A percentile compares a stretch with the other conserved stretches of the same genome.
Evolutionary conservation across 2,888 invertebrate species (phyloP).

Genomic region (Apodemia duryi): DNA sequence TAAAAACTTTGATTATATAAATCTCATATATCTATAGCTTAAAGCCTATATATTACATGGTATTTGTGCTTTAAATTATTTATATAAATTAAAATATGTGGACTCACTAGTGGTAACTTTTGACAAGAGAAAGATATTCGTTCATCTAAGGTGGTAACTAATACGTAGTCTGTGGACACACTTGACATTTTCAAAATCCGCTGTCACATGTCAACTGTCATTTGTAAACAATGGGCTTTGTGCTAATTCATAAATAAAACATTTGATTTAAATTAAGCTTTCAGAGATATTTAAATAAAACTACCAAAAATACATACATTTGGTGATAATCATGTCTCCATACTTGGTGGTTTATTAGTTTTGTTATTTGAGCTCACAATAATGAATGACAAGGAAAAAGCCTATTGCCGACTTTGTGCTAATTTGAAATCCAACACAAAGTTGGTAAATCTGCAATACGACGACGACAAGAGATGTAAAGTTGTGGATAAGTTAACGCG

Average conservation of each 20-base stretch:
- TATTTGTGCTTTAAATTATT: no score
- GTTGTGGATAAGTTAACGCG: slow-evolving; percentile 43
- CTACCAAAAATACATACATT: neutral
- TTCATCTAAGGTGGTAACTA: no score
- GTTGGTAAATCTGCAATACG: slow-evolving; percentile 41
- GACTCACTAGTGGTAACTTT: no score
- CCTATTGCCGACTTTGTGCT: slow-evolving; percentile 43
- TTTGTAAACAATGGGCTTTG: slow-evolving; percentile 2
- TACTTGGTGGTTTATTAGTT: neutral
- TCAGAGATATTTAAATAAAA: neutral
- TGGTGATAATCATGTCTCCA: neutral
- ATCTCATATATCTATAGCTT: no score
- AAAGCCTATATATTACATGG: no score
- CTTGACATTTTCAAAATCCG: no score
- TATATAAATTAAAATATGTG: no score
- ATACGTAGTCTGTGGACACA: no score
- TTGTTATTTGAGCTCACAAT: neutral
- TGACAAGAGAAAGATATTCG: no score
- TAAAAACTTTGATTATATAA: no score
- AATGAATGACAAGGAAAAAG: slow-evolving; percentile 25
- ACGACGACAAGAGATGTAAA: slow-evolving; percentile 38
- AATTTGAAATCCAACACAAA: slow-evolving; percentile 42
- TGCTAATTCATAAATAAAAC: slow-evolving; percentile 6
- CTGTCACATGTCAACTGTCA: neutral
- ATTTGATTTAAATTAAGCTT: neutral